Conservation (phyloP, 2,113 vertebrate species). For the Colaptes auratus region DNA sequence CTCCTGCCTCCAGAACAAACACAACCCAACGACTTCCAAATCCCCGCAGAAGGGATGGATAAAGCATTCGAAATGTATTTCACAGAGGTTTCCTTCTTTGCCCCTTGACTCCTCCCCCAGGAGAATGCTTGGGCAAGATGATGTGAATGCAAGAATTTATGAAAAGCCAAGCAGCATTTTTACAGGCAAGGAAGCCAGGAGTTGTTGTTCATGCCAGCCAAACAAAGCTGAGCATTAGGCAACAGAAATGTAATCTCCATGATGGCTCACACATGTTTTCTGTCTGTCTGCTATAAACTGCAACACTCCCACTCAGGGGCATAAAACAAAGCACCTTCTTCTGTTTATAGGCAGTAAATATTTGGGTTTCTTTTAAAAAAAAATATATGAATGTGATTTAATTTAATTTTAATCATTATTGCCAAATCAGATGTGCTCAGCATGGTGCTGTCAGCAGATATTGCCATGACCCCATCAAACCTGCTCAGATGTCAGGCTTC, state of each 20-base stretch:
- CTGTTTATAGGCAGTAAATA: background rate
- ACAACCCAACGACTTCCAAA: no score
- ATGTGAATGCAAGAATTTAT: conserved; percentile 32
- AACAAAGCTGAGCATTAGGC: conserved; percentile 41
- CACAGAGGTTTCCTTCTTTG: background rate
- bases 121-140: background rate
- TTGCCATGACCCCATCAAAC: background rate
- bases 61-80: conserved; percentile 19
- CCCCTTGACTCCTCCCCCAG: background rate
- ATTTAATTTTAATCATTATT: background rate
- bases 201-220: conserved; percentile 52
- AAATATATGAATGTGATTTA: no score
- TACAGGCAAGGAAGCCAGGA: conserved; percentile 14
- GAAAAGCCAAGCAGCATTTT: conserved; percentile 39
- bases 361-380: background rate
- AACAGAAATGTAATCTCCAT: conserved; percentile 48
- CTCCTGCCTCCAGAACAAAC: no score
- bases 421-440: conserved; percentile 1
- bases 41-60: background rate
- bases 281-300: conserved; percentile 2
- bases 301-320: background rate
- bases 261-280: conserved; percentile 47
- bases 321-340: conserved; percentile 27
- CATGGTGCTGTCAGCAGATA: background rate
- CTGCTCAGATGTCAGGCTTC: background rate